A percentile compares a stretch with the other conserved stretches of the same genome.
Evolutionary conservation across 2,888 invertebrate species (phyloP).

Genomic region (Aproaerema taeniolella): DNA sequence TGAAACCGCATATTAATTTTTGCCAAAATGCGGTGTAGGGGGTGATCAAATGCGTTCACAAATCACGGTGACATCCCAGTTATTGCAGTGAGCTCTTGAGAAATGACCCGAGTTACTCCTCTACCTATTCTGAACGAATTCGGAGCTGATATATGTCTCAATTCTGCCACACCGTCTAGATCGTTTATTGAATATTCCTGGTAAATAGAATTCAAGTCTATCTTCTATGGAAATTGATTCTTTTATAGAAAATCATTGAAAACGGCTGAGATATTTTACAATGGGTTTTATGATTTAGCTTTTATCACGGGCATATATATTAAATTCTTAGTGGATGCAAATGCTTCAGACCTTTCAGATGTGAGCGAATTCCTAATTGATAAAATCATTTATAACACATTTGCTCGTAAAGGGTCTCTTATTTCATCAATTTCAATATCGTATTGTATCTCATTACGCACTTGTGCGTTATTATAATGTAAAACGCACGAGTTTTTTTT

Average conservation of each 20-base stretch:
- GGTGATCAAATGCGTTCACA: slow-evolving; percentile 7
- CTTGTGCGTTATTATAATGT: too few species aligned
- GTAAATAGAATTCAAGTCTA: neutral
- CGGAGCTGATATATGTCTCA: neutral
- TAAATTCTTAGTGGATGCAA: too few species aligned
- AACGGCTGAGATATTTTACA: neutral
- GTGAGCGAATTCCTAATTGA: too few species aligned
- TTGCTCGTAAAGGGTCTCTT: too few species aligned
- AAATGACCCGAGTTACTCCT: neutral
- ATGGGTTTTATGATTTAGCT: neutral
- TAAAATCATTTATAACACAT: too few species aligned
- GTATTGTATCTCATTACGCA: too few species aligned
- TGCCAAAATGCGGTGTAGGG: neutral
- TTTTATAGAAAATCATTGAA: neutral
- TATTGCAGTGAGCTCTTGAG: slow-evolving; percentile 5
- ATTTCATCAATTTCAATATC: too few species aligned
- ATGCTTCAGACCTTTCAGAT: too few species aligned
- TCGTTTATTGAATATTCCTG: neutral
- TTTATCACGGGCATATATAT: too few species aligned
- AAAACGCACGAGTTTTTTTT: too few species aligned
- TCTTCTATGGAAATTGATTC: slow-evolving; percentile 44
- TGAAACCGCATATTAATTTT: slow-evolving; percentile 4
- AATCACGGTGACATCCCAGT: slow-evolving; percentile 8
- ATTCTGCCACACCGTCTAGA: neutral
- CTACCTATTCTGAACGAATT: neutral